Conservation (phyloP, 2,797 vertebrate genomes). For the Peromyscus melanophrys region DNA sequence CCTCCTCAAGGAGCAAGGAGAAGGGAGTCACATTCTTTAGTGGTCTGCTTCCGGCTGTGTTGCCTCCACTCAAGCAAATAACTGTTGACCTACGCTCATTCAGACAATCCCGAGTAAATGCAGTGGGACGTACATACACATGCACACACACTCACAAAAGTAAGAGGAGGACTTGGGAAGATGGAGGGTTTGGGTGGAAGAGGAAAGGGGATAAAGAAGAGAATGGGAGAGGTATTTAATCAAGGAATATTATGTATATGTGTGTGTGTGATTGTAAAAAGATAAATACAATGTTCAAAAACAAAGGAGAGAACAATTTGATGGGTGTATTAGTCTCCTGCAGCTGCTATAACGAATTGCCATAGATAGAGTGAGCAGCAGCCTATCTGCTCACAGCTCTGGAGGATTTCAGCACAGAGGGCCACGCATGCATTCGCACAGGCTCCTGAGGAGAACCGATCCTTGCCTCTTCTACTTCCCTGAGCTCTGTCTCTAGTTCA, state of each 20-base stretch:
- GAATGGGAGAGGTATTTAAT: background rate
- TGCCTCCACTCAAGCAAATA: too few relatives aligned
- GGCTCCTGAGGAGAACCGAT: background rate
- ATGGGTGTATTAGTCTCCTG: background rate
- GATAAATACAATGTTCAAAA: background rate
- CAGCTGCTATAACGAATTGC: background rate
- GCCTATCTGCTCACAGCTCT: background rate
- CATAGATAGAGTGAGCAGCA: accelerated
- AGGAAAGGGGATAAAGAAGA: background rate
- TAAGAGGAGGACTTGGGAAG: background rate
- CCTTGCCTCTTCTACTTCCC: background rate
- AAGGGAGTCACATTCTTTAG: background rate
- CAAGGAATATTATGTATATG: background rate
- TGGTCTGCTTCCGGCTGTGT: accelerated
- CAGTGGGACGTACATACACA: background rate
- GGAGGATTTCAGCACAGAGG: background rate
- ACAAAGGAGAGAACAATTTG: background rate
- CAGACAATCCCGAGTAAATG: background rate
- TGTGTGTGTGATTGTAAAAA: background rate
- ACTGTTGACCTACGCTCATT: background rate
- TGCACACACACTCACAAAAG: background rate
- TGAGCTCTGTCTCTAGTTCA: accelerated
- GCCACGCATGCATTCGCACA: too few relatives aligned
- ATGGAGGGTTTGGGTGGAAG: background rate
- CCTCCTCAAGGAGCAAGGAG: background rate